Base-by-base conservation (phyloP, 2,888 invertebrate genomes). In the Tachina lurida region DNA sequence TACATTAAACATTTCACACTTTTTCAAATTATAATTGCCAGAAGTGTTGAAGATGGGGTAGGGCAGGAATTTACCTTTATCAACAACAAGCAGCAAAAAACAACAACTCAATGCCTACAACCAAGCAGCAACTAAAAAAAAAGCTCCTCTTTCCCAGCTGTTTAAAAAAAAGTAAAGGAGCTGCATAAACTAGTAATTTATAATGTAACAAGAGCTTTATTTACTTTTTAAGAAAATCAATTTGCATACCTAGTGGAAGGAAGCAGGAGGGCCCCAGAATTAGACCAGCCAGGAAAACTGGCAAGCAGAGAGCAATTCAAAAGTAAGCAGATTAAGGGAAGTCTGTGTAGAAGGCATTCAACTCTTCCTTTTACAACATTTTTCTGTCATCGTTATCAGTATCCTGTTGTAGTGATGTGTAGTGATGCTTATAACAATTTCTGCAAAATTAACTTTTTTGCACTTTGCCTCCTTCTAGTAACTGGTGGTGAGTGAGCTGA, bases 371-470 rank as follows among this genome's bases (percentile, higher is more conserved):
- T 52, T 39, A 77, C 73, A 60, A 77, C 65, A 73, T 73, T 83
- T 77, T 52, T 73, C 54, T 82, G 83, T 82, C 82, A 82, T 82
- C 75, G 70, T 76, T 82, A 70, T 76, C 75, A 56, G 75, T 70
- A 82, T 82, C 82, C 82, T 82, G 82, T 73, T 83, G 52, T 74
- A 49, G 43, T 39, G 39, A 54, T 63, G 63, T 54, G 31, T 58
- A 45, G 49, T 58, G 19, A 56, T 71, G 63, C 41, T 56, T 74
- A 19, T 54, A 73, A 78, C 17, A 71, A 78, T 73, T 75, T 80
- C 84, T 84, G 84, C 70, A 84, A 71, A 74, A 74, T 84, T 68
- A 60, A 84, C 31, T 73, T 77, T 67, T 79, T 84, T 84, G 65
- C 79, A 74, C 79, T 63, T 79, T 19, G 77, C 45, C 31, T 77